phyloP scores from a whole-genome alignment of 2,797 vertebrate species.

The Sebastes minor region DNA sequence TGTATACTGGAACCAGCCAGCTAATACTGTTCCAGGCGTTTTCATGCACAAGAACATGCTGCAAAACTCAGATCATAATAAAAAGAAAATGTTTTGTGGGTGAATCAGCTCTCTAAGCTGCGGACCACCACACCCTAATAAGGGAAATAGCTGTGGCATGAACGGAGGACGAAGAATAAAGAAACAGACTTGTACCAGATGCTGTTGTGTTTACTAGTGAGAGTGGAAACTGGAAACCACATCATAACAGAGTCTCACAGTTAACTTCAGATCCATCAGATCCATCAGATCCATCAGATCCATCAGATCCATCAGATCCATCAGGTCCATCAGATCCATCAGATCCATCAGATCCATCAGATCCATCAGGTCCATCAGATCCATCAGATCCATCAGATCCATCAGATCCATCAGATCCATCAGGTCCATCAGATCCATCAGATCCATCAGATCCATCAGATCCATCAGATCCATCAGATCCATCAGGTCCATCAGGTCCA shows the following conservation, averaged over 20 bases:
- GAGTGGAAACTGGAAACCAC: constrained; percentile 42
- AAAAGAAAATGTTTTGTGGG: constrained; percentile 31
- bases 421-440: not conserved
- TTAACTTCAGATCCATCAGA: not conserved
- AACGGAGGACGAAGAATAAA: constrained; percentile 40
- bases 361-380: not conserved
- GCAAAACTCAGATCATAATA: constrained; percentile 48
- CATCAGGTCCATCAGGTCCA: not conserved
- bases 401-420: not conserved
- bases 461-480: not conserved
- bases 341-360: not conserved
- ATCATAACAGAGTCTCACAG: not conserved
- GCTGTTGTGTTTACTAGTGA: constrained; percentile 31
- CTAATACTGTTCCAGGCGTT: not conserved
- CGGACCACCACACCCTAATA: constrained; percentile 61
- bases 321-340: not conserved
- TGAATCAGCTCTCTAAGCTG: constrained; percentile 39
- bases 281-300: too few species aligned
- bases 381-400: not conserved
- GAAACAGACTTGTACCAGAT: constrained; percentile 51
- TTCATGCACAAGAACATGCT: not conserved
- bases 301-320: not conserved
- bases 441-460: not conserved
- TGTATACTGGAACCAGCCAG: not conserved
- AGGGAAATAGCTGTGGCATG: constrained; percentile 61